Evolutionary conservation across 2,888 invertebrate species (phyloP).

Genomic region (Athalia cordata): DNA sequence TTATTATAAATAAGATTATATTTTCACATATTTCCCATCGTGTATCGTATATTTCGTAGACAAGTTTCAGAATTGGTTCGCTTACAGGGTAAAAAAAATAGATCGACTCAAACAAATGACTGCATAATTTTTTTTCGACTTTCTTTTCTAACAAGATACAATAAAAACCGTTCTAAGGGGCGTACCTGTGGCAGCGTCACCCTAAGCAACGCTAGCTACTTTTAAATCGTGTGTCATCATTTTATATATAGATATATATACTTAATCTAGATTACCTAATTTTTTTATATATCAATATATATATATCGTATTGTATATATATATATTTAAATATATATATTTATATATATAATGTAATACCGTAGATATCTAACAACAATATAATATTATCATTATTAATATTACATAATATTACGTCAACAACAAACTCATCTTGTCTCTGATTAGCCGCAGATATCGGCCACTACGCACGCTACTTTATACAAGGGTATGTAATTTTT

Average conservation of each 20-base stretch:
- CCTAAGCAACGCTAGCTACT: constrained; percentile 41
- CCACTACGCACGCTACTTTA: constrained; percentile 63
- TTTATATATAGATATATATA: constrained; percentile 64
- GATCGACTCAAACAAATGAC: constrained; percentile 35
- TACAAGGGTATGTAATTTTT: constrained; percentile 55
- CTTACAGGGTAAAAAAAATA: not conserved
- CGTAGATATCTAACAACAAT: constrained; percentile 71
- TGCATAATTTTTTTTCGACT: constrained; percentile 56
- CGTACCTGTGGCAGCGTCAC: constrained; percentile 36
- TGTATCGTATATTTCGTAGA: not conserved
- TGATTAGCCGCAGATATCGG: constrained; percentile 51
- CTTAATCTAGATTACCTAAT: constrained; percentile 57
- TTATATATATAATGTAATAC: constrained; percentile 58
- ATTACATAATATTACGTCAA: constrained; percentile 68
- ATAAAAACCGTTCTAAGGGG: constrained; percentile 38
- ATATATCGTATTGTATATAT: constrained; percentile 52
- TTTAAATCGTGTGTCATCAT: constrained; percentile 54
- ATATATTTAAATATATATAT: not conserved
- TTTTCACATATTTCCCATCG: no score
- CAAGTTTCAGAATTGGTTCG: not conserved
- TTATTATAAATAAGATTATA: no score
- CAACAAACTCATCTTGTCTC: constrained; percentile 67
- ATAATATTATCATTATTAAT: constrained; percentile 67
- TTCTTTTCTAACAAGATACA: constrained; percentile 31
- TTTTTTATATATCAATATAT: constrained; percentile 65